Percentiles rank a stretch among this genome's conserved stretches.
These are phyloP conservation scores for Apis cerana DNA, from an alignment of 1,140 invertebrate genomes.

Conservation along the genomic window DNA sequence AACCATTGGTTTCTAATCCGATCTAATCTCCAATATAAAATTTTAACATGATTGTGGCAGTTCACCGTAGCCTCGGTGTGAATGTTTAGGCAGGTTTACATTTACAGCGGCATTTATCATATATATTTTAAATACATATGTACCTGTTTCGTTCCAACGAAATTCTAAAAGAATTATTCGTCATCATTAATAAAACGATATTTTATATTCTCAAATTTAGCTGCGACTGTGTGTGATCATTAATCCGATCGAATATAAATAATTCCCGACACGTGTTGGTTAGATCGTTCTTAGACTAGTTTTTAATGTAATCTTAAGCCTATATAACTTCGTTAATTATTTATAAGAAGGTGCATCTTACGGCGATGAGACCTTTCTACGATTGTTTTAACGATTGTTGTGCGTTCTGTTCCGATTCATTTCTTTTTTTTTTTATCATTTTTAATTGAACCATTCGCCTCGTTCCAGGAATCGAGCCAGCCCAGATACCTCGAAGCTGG, in stretches of 20 bases:
- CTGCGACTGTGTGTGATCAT: slow-evolving; percentile 8
- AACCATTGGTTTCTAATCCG: slow-evolving; percentile 30
- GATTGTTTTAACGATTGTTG: background rate
- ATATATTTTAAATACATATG: no score
- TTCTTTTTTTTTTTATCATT: background rate
- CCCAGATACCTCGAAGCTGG: slow-evolving; percentile 68
- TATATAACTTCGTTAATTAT: background rate
- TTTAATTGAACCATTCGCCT: background rate
- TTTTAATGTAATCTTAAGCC: background rate
- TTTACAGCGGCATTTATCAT: background rate
- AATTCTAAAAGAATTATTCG: background rate
- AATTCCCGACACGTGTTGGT: background rate
- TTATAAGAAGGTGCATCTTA: background rate
- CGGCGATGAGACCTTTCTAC: slow-evolving; percentile 6
- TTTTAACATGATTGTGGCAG: slow-evolving; percentile 29
- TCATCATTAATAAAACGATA: background rate
- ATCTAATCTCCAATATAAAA: slow-evolving; percentile 2
- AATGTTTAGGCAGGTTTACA: slow-evolving; percentile 58
- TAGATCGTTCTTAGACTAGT: background rate
- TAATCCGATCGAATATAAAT: background rate
- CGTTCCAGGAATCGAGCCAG: slow-evolving; percentile 79
- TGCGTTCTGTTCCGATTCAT: background rate
- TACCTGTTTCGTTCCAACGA: background rate
- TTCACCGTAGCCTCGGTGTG: slow-evolving; percentile 72
- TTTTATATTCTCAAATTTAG: background rate